Conservation (phyloP, 1,140 invertebrate genomes). For the Drosophila ficusphila region DNA sequence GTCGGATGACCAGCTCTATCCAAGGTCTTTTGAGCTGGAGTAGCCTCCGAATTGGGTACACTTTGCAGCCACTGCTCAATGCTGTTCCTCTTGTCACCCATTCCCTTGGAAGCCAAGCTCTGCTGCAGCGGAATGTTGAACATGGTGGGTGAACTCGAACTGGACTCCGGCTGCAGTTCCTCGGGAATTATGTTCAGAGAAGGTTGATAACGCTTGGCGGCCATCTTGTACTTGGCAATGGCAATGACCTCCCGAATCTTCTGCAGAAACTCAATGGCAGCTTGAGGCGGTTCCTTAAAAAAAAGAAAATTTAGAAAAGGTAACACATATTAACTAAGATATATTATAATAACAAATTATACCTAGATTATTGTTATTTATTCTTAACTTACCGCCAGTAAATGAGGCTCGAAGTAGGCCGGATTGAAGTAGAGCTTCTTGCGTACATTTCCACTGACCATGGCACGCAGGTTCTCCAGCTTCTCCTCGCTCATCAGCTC, state of each 20-base stretch:
- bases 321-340: too few species aligned
- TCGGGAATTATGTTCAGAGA: slow-evolving; percentile 92
- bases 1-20: background rate
- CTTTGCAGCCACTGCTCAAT: slow-evolving; percentile 92
- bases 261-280: slow-evolving; percentile 92
- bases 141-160: slow-evolving; percentile 32
- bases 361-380: background rate
- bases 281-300: slow-evolving; percentile 91
- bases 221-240: slow-evolving; percentile 94
- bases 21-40: slow-evolving; percentile 12
- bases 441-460: slow-evolving; percentile 87
- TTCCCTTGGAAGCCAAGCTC: slow-evolving; percentile 65
- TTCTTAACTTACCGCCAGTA: slow-evolving; percentile 88
- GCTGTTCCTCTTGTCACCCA: slow-evolving; percentile 89
- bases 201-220: slow-evolving; percentile 91
- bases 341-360: too few species aligned
- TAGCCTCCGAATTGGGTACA: slow-evolving; percentile 85
- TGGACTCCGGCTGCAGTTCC: slow-evolving; percentile 85
- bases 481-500: slow-evolving; percentile 88
- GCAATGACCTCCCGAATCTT: slow-evolving; percentile 95
- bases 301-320: background rate
- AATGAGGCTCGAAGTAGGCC: slow-evolving; percentile 93
- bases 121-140: slow-evolving; percentile 70
- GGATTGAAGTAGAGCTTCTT: slow-evolving; percentile 94
- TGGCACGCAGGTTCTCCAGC: slow-evolving; percentile 87